These are phyloP conservation scores for Eulemur mongoz DNA, from an alignment of 2,797 vertebrate genomes.

Conservation along the genomic window DNA sequence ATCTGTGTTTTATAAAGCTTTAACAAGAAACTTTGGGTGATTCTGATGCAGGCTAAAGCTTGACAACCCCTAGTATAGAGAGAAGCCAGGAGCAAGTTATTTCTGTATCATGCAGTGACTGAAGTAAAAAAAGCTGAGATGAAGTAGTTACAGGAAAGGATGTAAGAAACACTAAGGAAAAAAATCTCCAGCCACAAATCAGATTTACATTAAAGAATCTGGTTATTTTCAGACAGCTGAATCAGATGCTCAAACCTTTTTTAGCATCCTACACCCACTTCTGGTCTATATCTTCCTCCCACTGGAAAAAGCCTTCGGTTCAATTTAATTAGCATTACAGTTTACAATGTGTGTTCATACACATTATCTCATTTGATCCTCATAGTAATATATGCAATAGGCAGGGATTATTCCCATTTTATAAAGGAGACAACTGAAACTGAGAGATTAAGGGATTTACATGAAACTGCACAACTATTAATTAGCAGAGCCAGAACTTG, in stretches of 20 bases:
- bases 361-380: neutral
- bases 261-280: neutral
- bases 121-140: neutral
- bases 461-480: neutral
- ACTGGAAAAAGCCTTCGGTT: neutral
- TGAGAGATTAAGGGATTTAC: neutral
- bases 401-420: neutral
- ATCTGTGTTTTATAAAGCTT: neutral
- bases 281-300: neutral
- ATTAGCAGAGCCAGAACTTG: neutral
- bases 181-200: neutral
- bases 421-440: neutral
- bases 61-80: neutral
- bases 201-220: neutral
- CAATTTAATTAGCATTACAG: neutral
- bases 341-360: slow-evolving; percentile 33
- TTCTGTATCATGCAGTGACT: neutral
- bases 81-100: neutral
- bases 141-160: neutral
- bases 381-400: neutral
- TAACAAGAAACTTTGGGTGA: neutral
- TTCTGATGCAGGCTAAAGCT: neutral
- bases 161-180: neutral
- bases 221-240: slow-evolving; percentile 25
- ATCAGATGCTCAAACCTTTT: slow-evolving; percentile 9